Conservation (phyloP, 1,140 invertebrate genomes). For the Anagrus nilaparvatae region DNA sequence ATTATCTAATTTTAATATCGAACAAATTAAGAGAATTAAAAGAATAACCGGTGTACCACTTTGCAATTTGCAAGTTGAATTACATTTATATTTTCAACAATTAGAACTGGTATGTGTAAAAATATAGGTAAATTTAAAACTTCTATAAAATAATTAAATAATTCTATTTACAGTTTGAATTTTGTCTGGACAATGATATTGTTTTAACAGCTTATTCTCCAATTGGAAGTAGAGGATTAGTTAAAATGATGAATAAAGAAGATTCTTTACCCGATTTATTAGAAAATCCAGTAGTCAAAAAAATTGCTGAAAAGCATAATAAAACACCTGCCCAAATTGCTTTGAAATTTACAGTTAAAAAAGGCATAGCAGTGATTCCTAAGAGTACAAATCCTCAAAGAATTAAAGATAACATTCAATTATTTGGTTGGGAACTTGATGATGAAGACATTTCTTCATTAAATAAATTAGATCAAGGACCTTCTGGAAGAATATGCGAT, state of each 20-base stretch:
- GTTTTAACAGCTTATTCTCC: slow-evolving; percentile 52
- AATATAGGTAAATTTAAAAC: slow-evolving; percentile 11
- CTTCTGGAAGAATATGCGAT: slow-evolving; percentile 49
- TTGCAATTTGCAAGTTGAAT: slow-evolving; percentile 63
- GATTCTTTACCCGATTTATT: slow-evolving; percentile 53
- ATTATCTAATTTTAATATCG: slow-evolving; percentile 67
- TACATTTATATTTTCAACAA: slow-evolving; percentile 57
- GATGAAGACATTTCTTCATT: slow-evolving; percentile 31
- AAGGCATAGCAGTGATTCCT: slow-evolving; percentile 49
- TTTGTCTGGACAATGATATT: slow-evolving; percentile 46
- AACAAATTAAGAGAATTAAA: slow-evolving; percentile 56
- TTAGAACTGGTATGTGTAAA: slow-evolving; percentile 37
- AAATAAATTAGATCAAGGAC: slow-evolving; percentile 45
- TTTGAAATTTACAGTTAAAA: slow-evolving; percentile 46
- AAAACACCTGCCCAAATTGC: slow-evolving; percentile 54
- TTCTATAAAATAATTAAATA: slow-evolving; percentile 6
- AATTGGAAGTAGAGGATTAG: slow-evolving; percentile 50
- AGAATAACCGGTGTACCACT: slow-evolving; percentile 45
- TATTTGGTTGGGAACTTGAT: slow-evolving; percentile 39
- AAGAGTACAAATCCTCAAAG: slow-evolving; percentile 48
- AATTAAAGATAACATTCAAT: slow-evolving; percentile 47
- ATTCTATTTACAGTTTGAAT: slow-evolving; percentile 35
- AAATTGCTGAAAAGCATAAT: slow-evolving; percentile 49
- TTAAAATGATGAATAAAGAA: slow-evolving; percentile 39
- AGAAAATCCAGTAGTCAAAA: slow-evolving; percentile 51